Evolutionary conservation across 2,113 vertebrate species (phyloP).

Genomic region (Trichechus manatus): DNA sequence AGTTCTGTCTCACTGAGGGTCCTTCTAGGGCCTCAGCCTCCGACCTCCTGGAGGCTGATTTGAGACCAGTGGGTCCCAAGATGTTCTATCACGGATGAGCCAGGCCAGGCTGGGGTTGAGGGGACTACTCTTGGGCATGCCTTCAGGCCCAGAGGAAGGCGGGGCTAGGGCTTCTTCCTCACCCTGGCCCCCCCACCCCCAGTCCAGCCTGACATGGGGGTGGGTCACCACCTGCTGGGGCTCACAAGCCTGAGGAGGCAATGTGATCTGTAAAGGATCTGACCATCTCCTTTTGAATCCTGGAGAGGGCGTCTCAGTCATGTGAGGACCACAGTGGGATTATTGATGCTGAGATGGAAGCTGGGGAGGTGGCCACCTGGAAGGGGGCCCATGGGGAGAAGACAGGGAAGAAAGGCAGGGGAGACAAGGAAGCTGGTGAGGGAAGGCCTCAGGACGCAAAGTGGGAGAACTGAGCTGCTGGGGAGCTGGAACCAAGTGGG

Average conservation of each 20-base stretch:
- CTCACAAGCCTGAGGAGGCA: slow-evolving; percentile 61
- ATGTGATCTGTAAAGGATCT: slow-evolving; percentile 64
- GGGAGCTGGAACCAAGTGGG: background rate
- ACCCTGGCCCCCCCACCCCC: background rate
- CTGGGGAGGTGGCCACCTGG: slow-evolving; percentile 44
- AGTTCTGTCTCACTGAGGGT: background rate
- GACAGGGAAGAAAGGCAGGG: background rate
- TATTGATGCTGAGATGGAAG: slow-evolving; percentile 67
- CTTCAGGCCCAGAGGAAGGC: background rate
- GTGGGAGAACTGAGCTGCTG: background rate
- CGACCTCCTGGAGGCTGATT: background rate
- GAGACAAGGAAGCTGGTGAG: background rate
- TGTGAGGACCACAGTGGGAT: slow-evolving; percentile 72
- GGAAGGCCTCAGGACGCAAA: background rate
- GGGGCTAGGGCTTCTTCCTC: background rate
- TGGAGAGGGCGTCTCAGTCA: slow-evolving; percentile 65
- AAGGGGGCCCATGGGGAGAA: slow-evolving; percentile 15
- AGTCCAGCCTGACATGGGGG: background rate
- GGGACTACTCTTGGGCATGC: background rate
- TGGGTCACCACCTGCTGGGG: background rate
- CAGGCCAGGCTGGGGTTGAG: background rate
- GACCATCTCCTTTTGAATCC: slow-evolving; percentile 16
- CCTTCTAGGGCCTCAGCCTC: background rate
- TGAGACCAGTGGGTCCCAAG: background rate
- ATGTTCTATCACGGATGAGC: background rate